Conservation (phyloP, 2,113 vertebrate species). For the Boleophthalmus pectinirostris region DNA sequence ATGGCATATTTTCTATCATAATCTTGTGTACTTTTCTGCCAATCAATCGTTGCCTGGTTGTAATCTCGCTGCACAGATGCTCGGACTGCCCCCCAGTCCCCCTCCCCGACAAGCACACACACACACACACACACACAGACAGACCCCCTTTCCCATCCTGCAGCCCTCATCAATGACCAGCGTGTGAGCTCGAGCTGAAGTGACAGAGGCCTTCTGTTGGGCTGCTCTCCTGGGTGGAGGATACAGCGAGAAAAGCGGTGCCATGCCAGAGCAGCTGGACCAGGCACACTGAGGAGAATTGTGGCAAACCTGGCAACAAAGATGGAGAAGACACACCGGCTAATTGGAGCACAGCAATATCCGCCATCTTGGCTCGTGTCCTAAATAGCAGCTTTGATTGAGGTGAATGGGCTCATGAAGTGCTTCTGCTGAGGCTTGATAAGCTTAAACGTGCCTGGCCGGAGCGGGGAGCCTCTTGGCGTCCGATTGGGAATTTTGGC, state of each 20-base stretch:
- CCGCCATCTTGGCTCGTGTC: slow-evolving; percentile 69
- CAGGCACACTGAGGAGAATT: slow-evolving; percentile 57
- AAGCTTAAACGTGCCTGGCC: slow-evolving; percentile 65
- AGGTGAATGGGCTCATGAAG: slow-evolving; percentile 71
- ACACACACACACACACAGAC: background rate
- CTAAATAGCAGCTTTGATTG: slow-evolving; percentile 74
- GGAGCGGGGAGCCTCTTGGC: slow-evolving; percentile 48
- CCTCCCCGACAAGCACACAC: background rate
- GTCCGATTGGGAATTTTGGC: slow-evolving; percentile 41
- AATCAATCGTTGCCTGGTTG: slow-evolving; percentile 9
- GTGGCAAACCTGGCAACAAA: slow-evolving; percentile 66
- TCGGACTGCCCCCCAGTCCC: slow-evolving; percentile 14
- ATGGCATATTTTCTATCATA: background rate
- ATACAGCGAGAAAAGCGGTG: slow-evolving; percentile 37
- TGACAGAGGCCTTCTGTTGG: slow-evolving; percentile 62
- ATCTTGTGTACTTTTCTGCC: slow-evolving; percentile 1
- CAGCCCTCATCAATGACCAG: slow-evolving; percentile 43
- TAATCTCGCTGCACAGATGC: slow-evolving; percentile 5
- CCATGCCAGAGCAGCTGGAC: slow-evolving; percentile 69
- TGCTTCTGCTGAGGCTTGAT: slow-evolving; percentile 60
- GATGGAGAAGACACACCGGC: slow-evolving; percentile 44
- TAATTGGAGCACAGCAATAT: slow-evolving; percentile 66
- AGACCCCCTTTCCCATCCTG: background rate
- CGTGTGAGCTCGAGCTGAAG: slow-evolving; percentile 28
- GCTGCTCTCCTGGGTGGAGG: slow-evolving; percentile 36